Evolutionary conservation across 2,888 invertebrate species (phyloP), one percentile per base, ranked within the genome.

Genomic region (Lepidocyrtinus sp.): DNA sequence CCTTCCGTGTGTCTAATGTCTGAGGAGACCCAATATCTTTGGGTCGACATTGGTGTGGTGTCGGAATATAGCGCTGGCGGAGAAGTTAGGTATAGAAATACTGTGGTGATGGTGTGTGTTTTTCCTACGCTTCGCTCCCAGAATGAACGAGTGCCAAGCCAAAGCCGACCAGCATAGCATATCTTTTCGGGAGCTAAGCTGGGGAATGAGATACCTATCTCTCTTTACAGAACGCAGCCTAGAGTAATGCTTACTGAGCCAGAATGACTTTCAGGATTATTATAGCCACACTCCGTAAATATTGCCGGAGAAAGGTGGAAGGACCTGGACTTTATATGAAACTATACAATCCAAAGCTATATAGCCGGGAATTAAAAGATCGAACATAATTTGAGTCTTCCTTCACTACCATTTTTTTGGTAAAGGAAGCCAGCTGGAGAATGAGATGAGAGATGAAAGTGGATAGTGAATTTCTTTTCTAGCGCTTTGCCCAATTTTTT

Each of bases 61-160:
- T 36, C 36, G 36, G 36, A 12, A 36, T 36, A 36, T 36, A 36
- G 12, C 36, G 36, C 36, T 36, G 5, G 36, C 12, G 36, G 36
- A 7, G n/a, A n/a, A n/a, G n/a, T n/a, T n/a, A n/a, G 36, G 36
- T 72, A 62, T 46, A 75, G n/a, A n/a, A n/a, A 27, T 45, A 15
- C 25, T 63, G 46, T 75, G 45, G 36, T 69, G 46, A 46, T 75
- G 64, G 21, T 72, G 55, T 72, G 65, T 77, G 62, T 36, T 36
- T 36, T 12, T 36, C 36, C 50, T 55, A 62, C 36, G 36, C 12
- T 12, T 36, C 36, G 36, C 36, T 36, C 12, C 36, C 36, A 36
- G 36, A 77, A 72, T 71, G 77, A 77, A 67, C 77, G 77, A 71
- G 77, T 77, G 77, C 77, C 72, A 73, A 73, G 63, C 62, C 62